Base-by-base conservation (phyloP, 2,797 vertebrate genomes). In the Lindbergichthys nudifrons region DNA sequence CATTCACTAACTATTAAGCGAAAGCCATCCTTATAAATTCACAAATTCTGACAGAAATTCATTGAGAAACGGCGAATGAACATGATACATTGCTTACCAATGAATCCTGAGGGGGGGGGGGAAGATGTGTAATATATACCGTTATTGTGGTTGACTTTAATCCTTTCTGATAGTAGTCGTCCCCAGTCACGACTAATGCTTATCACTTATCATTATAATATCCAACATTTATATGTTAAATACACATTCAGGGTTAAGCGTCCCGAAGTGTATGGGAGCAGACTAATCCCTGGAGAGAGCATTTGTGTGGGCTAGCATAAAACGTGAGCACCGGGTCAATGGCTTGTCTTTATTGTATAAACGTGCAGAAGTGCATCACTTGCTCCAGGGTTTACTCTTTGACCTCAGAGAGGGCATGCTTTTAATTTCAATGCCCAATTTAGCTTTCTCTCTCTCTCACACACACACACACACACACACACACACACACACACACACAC, bases 351-450 rank as follows among this genome's bases (percentile, higher is more conserved):
- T 62, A 65, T 65, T 73, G 73, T 59, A 42, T 30, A 65, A 69
- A 81, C 41, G 0, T 73, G 50, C 16, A 60, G 15, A 73, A 67
- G 53, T 23, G 41, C 65, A 75, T 75, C 52, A 6, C 46, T 79
- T 10, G 21, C 56, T 75, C 65, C 66, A 71, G 81, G 79, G 75
- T 74, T 89, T 75, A 78, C 43, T 75, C 75, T 72, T 70, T 82
- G 78, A 85, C 82, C 85, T 77, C 61, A 60, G 77, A 79, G 61
- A 68, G 62, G 45, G 32, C 30, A 26, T 61, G 58, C 5, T 70
- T 72, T 65, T 73, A 77, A 82, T 82, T 75, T 75, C 65, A 3
- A 2, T 1, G 30, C 26, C 48, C 43, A 53, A 70, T 77, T 66
- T 62, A 21, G 61, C 58, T 26, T n/a, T 15, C 5, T 32, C 32